Conservation (phyloP, 2,888 invertebrate species). For the Oxystoma pomonae region DNA sequence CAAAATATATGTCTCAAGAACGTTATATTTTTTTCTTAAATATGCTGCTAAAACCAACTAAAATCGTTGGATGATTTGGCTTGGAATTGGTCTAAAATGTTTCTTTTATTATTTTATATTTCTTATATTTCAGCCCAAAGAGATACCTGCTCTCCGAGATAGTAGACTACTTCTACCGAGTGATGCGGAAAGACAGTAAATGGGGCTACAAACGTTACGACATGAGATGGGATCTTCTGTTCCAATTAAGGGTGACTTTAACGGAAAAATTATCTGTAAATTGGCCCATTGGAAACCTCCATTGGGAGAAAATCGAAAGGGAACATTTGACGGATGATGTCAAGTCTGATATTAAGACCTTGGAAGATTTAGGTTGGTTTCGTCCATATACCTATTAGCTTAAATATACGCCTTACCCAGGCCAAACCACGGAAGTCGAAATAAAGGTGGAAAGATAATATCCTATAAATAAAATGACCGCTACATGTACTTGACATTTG, state of each 20-base stretch:
- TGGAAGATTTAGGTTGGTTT: slow-evolving; percentile 67
- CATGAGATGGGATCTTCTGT: slow-evolving; percentile 66
- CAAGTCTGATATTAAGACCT: slow-evolving; percentile 60
- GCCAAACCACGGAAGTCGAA: too few species aligned
- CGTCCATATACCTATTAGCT: too few species aligned
- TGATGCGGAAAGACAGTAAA: slow-evolving; percentile 63
- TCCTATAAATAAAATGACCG: too few species aligned
- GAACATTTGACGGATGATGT: slow-evolving; percentile 74
- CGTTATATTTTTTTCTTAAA: too few species aligned
- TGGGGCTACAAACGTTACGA: slow-evolving; percentile 71
- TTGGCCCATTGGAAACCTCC: slow-evolving; percentile 64
- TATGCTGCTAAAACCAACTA: background rate
- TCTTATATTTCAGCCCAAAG: slow-evolving; percentile 54
- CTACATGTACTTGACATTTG: too few species aligned
- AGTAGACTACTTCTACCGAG: slow-evolving; percentile 75
- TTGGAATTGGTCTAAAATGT: background rate
- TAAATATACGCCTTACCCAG: too few species aligned
- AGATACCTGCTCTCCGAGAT: slow-evolving; percentile 75
- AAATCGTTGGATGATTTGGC: background rate
- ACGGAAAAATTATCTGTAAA: slow-evolving; percentile 59
- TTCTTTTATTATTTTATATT: slow-evolving; percentile 10
- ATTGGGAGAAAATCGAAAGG: slow-evolving; percentile 78
- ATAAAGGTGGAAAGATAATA: too few species aligned
- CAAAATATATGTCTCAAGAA: too few species aligned
- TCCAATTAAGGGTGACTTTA: slow-evolving; percentile 61